Evolutionary conservation across 2,797 vertebrate genomes (phyloP).

Genomic region (Cephalopachus bancanus): DNA sequence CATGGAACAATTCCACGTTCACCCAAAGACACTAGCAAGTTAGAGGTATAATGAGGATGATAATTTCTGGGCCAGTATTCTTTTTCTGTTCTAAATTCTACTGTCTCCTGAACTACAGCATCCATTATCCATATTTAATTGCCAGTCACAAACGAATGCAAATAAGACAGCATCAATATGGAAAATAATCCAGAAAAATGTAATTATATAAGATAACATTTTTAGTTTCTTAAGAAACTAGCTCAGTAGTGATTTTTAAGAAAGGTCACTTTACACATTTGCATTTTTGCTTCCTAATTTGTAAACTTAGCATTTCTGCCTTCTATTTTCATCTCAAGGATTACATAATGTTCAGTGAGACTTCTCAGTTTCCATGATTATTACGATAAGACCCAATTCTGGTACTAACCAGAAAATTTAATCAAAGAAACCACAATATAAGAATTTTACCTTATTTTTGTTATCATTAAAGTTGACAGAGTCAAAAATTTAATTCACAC

Average conservation of each 20-base stretch:
- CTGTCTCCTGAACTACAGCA: not conserved
- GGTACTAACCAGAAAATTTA: slow-evolving; percentile 30
- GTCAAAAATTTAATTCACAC: not conserved
- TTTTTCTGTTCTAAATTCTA: not conserved
- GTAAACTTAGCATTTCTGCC: slow-evolving; percentile 36
- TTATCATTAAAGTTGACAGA: slow-evolving; percentile 17
- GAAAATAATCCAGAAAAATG: slow-evolving; percentile 22
- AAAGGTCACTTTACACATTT: slow-evolving; percentile 63
- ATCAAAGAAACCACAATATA: not conserved
- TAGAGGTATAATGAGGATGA: not conserved
- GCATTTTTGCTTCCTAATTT: slow-evolving; percentile 49
- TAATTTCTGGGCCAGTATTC: not conserved
- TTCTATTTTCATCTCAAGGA: slow-evolving; percentile 52
- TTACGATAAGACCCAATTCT: slow-evolving; percentile 25
- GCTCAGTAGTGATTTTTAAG: slow-evolving; percentile 57
- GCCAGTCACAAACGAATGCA: not conserved
- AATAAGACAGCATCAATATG: not conserved
- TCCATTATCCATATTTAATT: not conserved
- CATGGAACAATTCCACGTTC: not conserved
- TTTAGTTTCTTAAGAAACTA: slow-evolving; percentile 55
- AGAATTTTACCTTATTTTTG: slow-evolving; percentile 48
- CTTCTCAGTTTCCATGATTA: slow-evolving; percentile 6
- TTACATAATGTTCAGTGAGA: slow-evolving; percentile 24
- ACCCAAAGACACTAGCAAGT: not conserved
- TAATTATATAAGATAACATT: slow-evolving; percentile 50